Evolutionary conservation across 2,888 invertebrate species (phyloP).

Genomic region (Scrobipalpa atriplicella): DNA sequence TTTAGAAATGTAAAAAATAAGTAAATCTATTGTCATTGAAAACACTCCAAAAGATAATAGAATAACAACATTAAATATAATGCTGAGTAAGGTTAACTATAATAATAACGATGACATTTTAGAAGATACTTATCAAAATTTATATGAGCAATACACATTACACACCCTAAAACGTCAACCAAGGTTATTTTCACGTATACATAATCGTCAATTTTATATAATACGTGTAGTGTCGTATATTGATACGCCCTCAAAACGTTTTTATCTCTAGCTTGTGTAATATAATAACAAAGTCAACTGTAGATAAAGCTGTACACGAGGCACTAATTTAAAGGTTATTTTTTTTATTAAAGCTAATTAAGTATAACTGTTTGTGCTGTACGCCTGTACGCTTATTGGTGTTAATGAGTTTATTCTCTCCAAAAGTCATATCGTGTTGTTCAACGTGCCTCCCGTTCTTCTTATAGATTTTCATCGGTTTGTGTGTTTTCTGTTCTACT

Average conservation of each 20-base stretch:
- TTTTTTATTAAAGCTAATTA: not conserved
- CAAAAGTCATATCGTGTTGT: not conserved
- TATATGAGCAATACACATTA: not conserved
- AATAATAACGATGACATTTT: not conserved
- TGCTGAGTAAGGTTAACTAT: not conserved
- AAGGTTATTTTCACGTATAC: conserved; percentile 42
- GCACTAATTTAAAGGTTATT: not conserved
- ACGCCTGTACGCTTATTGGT: conserved; percentile 25
- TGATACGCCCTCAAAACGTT: conserved; percentile 42
- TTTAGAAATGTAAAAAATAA: not conserved
- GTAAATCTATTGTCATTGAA: not conserved
- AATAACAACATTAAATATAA: not conserved
- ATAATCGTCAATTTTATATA: conserved; percentile 37
- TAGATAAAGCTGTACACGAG: not conserved
- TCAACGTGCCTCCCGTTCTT: not conserved
- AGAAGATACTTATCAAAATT: not conserved
- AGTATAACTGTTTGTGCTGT: not conserved
- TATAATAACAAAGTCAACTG: conserved; percentile 22
- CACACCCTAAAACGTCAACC: conserved; percentile 35
- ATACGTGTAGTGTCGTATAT: conserved; percentile 36
- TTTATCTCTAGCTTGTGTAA: conserved; percentile 36
- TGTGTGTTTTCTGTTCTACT: not conserved
- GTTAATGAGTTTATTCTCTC: conserved; percentile 26
- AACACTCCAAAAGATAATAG: not conserved
- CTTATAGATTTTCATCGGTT: not conserved